Evolutionary conservation across 2,113 vertebrate genomes (phyloP).

Genomic region (Thamnophis sirtalis): DNA sequence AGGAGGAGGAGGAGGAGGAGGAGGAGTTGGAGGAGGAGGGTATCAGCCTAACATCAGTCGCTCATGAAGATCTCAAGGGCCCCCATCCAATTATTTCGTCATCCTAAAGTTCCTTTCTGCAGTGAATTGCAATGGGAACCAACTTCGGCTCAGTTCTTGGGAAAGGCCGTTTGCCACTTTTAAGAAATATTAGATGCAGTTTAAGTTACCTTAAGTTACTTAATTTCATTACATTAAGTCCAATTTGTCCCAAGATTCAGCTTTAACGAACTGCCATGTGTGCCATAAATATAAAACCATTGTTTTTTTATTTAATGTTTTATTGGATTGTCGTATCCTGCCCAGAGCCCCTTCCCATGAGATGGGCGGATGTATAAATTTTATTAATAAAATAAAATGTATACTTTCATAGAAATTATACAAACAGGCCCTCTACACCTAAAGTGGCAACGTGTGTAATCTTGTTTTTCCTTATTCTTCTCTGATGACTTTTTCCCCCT

Average conservation of each 20-base stretch:
- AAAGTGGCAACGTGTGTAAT: constrained; percentile 17
- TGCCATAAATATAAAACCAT: too few species aligned
- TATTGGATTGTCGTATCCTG: too few species aligned
- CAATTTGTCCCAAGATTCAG: accelerated
- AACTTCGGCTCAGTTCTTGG: not conserved
- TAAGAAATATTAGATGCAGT: constrained; percentile 3
- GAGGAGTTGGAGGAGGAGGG: constrained; percentile 21
- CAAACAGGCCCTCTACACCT: not conserved
- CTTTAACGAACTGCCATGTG: constrained; percentile 17
- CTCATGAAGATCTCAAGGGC: not conserved
- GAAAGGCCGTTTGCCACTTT: not conserved
- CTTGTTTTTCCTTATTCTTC: not conserved
- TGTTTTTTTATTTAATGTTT: too few species aligned
- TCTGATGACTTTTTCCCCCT: not conserved
- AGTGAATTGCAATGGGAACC: not conserved
- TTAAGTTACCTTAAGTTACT: not conserved
- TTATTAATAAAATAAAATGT: not conserved
- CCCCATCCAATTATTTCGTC: constrained; percentile 24
- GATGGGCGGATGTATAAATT: too few species aligned
- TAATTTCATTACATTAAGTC: not conserved
- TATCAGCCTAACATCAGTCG: not conserved
- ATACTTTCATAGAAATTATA: not conserved
- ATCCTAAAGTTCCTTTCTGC: not conserved
- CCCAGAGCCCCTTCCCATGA: too few species aligned
- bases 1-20: too few species aligned